Conservation (phyloP, 2,113 vertebrate genomes). For the Edolisoma coerulescens region DNA sequence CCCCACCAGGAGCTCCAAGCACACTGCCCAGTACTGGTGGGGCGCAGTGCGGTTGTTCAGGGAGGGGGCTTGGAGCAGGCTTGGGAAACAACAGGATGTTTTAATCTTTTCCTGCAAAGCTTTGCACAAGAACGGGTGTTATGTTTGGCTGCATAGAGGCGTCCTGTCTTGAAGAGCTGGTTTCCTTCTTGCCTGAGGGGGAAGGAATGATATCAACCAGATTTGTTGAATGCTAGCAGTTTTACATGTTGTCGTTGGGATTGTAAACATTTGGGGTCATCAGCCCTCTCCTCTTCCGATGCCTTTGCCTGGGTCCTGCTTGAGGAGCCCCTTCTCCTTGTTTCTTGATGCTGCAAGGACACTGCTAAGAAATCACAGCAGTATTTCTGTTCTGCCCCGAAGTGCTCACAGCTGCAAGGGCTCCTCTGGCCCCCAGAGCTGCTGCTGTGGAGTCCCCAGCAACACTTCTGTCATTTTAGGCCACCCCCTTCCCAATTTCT, state of each 20-base stretch:
- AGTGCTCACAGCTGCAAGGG: not conserved
- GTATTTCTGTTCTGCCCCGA: not conserved
- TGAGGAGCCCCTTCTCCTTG: not conserved
- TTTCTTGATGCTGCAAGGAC: not conserved
- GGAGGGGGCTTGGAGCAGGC: not conserved
- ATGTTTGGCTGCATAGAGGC: not conserved
- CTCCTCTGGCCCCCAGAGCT: not conserved
- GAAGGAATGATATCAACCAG: constrained; percentile 46
- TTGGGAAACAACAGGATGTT: constrained; percentile 25
- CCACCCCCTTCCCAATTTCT: not conserved
- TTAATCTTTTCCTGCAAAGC: constrained; percentile 34
- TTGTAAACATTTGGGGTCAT: not conserved
- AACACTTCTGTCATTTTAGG: not conserved
- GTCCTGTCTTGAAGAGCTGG: not conserved
- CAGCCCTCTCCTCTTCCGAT: not conserved
- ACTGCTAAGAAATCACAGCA: not conserved
- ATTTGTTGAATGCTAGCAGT: constrained; percentile 32
- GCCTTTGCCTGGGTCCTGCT: not conserved
- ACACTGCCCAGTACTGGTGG: not conserved
- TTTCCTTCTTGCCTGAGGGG: constrained; percentile 42
- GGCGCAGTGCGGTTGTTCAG: accelerated
- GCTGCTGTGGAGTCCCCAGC: not conserved
- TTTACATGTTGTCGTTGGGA: not conserved
- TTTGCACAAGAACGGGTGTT: constrained; percentile 24
- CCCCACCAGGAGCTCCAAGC: not conserved